Percentiles rank a stretch among this genome's conserved stretches.
Conservation (phyloP, 1,140 invertebrate genomes). For the Cotesia typhae region DNA sequence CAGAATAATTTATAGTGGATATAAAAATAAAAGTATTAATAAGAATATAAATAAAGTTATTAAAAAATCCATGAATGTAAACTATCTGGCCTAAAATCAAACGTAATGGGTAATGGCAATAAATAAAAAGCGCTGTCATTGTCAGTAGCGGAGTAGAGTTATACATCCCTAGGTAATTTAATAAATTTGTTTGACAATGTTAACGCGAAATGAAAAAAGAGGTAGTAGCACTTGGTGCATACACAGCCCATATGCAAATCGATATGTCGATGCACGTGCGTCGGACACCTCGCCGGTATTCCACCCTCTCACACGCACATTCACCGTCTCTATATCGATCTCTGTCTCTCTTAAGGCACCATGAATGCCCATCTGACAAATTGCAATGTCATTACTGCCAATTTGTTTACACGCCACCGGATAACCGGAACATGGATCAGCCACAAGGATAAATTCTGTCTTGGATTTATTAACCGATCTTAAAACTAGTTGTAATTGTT, state of each 20-base stretch:
- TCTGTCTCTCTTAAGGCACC: not conserved
- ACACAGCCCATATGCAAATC: constrained; percentile 23
- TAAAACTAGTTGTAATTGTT: too few relatives aligned
- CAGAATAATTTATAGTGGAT: not conserved
- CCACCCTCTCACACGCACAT: constrained; percentile 16
- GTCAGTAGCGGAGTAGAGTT: constrained; percentile 5
- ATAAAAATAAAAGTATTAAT: not conserved
- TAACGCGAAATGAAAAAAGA: not conserved
- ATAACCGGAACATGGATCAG: constrained; percentile 50
- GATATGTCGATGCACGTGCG: constrained; percentile 29
- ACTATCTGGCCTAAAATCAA: not conserved
- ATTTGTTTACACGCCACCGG: constrained; percentile 61
- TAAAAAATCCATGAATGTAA: not conserved
- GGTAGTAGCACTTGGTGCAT: constrained; percentile 9
- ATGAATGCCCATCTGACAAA: constrained; percentile 57
- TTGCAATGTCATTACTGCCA: constrained; percentile 61
- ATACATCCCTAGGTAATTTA: constrained; percentile 12
- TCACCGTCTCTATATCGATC: not conserved
- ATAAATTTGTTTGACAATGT: constrained; percentile 20
- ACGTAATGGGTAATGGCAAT: too few relatives aligned
- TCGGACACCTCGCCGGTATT: constrained; percentile 27
- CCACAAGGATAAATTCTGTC: not conserved
- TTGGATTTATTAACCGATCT: too few relatives aligned
- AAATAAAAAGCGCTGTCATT: not conserved
- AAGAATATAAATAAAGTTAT: constrained; percentile 1